A percentile compares a stretch with the other conserved stretches of the same genome.
Conservation (phyloP, 2,113 vertebrate species). For the Girardinichthys multiradiatus region DNA sequence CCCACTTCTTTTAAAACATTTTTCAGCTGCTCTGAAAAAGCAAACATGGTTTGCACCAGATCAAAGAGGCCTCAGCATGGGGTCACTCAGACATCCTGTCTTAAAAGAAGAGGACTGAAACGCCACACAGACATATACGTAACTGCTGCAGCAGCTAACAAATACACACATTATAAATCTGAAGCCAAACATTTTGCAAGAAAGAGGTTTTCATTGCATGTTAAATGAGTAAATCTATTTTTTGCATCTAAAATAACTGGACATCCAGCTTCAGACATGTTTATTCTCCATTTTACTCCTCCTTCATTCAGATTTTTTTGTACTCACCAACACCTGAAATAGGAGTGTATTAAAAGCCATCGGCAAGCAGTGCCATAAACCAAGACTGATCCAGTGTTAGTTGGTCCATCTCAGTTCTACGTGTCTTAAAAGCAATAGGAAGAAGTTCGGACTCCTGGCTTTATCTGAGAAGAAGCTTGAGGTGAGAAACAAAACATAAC, state of each 20-base stretch:
- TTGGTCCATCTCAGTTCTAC: conserved; percentile 52
- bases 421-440: conserved; percentile 74
- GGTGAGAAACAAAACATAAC: not conserved
- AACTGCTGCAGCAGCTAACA: conserved; percentile 6
- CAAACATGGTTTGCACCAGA: conserved; percentile 30
- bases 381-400: conserved; percentile 56
- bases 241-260: conserved; percentile 8
- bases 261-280: conserved; percentile 4
- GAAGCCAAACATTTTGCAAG: conserved; percentile 12
- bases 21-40: conserved; percentile 22
- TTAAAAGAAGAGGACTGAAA: conserved; percentile 23
- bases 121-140: conserved; percentile 19
- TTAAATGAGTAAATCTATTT: conserved; percentile 3
- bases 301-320: conserved; percentile 15
- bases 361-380: conserved; percentile 57
- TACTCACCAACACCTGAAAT: conserved; percentile 14
- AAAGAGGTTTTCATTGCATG: not conserved
- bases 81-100: conserved; percentile 20
- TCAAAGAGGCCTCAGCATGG: conserved; percentile 25
- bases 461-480: conserved; percentile 17
- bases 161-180: not conserved
- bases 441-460: conserved; percentile 39
- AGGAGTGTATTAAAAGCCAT: conserved; percentile 71
- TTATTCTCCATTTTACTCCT: conserved; percentile 17
- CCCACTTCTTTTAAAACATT: not conserved